phyloP scores from a whole-genome alignment of 2,888 invertebrate species.

The Chydorus sphaericus region DNA sequence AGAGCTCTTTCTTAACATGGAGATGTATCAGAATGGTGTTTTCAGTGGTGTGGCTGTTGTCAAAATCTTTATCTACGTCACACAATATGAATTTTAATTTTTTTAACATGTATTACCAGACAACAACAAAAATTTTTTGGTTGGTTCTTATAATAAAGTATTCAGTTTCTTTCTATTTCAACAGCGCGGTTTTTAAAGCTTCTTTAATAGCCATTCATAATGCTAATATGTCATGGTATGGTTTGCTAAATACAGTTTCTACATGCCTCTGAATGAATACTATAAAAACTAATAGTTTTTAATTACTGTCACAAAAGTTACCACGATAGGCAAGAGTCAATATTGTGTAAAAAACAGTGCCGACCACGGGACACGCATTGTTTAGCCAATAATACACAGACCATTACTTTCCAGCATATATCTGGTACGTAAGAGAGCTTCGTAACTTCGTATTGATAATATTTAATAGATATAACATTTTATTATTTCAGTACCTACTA shows the following conservation, averaged over 20 bases:
- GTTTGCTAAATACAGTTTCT: no score
- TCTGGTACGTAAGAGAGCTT: not conserved
- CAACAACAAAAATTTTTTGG: not conserved
- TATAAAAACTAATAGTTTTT: no score
- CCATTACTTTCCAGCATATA: conserved; percentile 13
- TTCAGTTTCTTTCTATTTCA: no score
- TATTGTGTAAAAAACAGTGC: conserved; percentile 15
- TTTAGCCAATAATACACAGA: conserved; percentile 13
- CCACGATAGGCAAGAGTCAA: not conserved
- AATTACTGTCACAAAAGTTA: no score
- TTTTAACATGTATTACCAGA: not conserved
- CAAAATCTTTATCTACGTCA: conserved; percentile 69
- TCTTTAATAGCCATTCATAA: no score
- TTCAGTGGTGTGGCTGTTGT: conserved; percentile 72
- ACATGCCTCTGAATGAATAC: no score
- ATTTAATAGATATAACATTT: no score
- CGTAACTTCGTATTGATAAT: not conserved
- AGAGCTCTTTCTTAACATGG: conserved; percentile 73
- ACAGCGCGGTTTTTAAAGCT: no score
- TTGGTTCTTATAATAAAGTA: not conserved
- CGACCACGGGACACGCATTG: conserved; percentile 10
- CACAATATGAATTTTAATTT: conserved; percentile 60
- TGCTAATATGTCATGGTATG: no score
- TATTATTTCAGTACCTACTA: conserved; percentile 3
- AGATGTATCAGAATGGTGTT: conserved; percentile 51